phyloP scores from a whole-genome alignment of 2,888 invertebrate genomes.

The Cryptocheilus praepositus region DNA sequence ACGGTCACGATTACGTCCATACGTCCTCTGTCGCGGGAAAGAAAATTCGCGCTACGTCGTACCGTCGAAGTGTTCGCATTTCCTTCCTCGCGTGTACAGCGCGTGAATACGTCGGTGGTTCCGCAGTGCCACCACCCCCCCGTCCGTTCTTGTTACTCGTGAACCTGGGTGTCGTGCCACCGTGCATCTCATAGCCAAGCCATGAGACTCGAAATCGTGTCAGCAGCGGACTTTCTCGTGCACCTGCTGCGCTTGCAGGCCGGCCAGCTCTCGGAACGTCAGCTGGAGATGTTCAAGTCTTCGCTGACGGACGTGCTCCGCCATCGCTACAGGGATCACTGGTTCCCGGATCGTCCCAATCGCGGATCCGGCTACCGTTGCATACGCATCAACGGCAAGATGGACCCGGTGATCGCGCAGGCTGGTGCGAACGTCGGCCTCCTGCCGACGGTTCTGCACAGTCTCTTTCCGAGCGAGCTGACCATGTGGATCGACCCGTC shows the following conservation, averaged over 20 bases:
- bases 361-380: constrained; percentile 84
- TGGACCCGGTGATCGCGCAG: constrained; percentile 81
- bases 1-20: constrained; percentile 4
- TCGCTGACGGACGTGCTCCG: constrained; percentile 75
- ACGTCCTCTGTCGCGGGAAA: not conserved
- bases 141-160: not conserved
- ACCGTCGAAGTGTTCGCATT: not conserved
- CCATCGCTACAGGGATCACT: constrained; percentile 80
- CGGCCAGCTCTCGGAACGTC: constrained; percentile 72
- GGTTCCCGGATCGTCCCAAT: constrained; percentile 84
- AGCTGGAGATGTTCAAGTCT: constrained; percentile 75
- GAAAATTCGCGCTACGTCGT: no score
- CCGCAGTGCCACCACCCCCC: not conserved
- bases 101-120: not conserved
- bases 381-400: constrained; percentile 83
- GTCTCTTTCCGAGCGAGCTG: constrained; percentile 81
- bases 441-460: constrained; percentile 77
- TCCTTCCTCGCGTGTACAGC: not conserved
- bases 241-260: constrained; percentile 74
- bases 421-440: constrained; percentile 82
- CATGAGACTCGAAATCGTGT: constrained; percentile 77
- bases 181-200: constrained; percentile 19
- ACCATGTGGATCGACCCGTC: constrained; percentile 87
- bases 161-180: not conserved
- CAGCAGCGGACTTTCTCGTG: constrained; percentile 76